Percentiles rank a stretch among this genome's conserved stretches.
phyloP scores from a whole-genome alignment of 2,888 invertebrate genomes.

The Melieria omissa region DNA sequence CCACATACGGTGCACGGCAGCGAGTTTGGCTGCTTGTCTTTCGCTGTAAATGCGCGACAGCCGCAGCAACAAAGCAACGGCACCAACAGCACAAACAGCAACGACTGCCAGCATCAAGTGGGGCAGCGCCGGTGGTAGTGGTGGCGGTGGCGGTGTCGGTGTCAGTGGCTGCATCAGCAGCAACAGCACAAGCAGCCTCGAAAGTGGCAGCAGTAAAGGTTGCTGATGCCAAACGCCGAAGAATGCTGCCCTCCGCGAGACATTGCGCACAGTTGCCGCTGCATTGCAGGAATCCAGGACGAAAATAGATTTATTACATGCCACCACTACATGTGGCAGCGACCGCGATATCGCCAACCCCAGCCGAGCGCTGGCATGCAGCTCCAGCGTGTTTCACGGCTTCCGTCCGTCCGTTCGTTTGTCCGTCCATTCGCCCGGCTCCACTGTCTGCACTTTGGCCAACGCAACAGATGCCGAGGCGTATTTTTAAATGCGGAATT shows the following conservation, averaged over 20 bases:
- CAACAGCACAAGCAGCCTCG: constrained; percentile 4
- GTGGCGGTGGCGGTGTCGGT: too few relatives aligned
- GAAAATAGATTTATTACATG: constrained; percentile 49
- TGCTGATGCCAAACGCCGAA: constrained; percentile 7
- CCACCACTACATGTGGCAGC: constrained; percentile 40
- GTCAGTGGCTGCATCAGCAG: too few relatives aligned
- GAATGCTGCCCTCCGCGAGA: constrained; percentile 37
- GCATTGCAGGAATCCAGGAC: constrained; percentile 46
- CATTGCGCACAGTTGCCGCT: constrained; percentile 36
- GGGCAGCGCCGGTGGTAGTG: too few relatives aligned
- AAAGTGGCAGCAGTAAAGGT: constrained; percentile 25
- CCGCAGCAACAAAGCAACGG: constrained; percentile 31
- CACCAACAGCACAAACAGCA: constrained; percentile 13
- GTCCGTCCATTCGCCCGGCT: background rate
- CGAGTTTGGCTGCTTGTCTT: constrained; percentile 4
- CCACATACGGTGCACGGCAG: constrained; percentile 24
- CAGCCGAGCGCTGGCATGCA: background rate
- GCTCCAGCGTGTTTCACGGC: too few relatives aligned
- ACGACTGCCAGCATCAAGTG: background rate
- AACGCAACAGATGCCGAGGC: constrained; percentile 33
- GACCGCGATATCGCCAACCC: constrained; percentile 25
- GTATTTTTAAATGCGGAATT: constrained; percentile 29
- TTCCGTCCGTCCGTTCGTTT: too few relatives aligned
- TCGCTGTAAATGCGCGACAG: constrained; percentile 21
- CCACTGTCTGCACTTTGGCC: constrained; percentile 36